These are phyloP conservation scores for Leucoraja ocellata DNA, from an alignment of 2,797 vertebrate genomes.

Conservation along the genomic window DNA sequence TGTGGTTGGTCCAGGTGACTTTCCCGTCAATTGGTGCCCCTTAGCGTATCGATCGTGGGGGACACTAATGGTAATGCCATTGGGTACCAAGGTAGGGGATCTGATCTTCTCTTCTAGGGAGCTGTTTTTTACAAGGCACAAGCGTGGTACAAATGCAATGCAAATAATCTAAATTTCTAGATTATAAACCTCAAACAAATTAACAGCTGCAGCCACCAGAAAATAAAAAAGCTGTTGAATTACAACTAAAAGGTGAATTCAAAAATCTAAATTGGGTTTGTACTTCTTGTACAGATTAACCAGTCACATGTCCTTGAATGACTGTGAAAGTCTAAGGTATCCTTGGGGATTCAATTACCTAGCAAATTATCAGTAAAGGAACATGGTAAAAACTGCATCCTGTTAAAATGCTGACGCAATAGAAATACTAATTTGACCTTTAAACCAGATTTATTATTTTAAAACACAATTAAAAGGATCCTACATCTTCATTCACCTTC, in stretches of 20 bases:
- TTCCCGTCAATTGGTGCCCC: too few relatives aligned
- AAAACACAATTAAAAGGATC: background rate
- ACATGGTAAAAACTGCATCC: background rate
- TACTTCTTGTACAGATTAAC: background rate
- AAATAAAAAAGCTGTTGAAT: background rate
- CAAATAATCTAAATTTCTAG: background rate
- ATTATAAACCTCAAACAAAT: background rate
- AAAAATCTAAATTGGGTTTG: background rate
- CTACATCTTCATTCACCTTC: background rate
- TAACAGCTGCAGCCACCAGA: background rate
- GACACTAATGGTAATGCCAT: too few relatives aligned
- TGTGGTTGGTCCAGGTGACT: too few relatives aligned
- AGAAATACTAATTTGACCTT: constrained; percentile 10
- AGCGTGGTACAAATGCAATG: too few relatives aligned
- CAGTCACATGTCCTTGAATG: background rate
- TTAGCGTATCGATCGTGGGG: too few relatives aligned
- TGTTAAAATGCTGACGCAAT: background rate
- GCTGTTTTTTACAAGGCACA: too few relatives aligned
- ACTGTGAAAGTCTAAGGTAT: background rate
- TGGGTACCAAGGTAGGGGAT: too few relatives aligned
- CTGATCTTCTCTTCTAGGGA: too few relatives aligned
- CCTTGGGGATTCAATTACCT: background rate
- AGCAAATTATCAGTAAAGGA: background rate
- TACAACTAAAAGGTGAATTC: background rate
- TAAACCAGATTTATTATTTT: background rate